Evolutionary conservation across 2,113 vertebrate genomes (phyloP).

Genomic region (Stegostoma tigrinum): DNA sequence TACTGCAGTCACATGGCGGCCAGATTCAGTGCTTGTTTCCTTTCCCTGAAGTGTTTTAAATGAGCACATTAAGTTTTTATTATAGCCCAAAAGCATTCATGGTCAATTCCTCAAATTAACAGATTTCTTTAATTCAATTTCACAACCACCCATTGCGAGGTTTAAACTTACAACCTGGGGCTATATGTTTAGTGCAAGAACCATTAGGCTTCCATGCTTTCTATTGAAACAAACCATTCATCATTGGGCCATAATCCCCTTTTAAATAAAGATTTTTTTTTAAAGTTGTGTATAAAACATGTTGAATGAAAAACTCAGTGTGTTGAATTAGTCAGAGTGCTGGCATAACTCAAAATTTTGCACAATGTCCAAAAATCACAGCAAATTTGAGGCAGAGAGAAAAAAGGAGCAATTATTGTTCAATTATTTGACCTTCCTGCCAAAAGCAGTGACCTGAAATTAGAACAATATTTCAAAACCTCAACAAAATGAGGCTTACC

Average conservation of each 20-base stretch:
- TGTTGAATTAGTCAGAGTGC: background rate
- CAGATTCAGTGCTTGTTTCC: background rate
- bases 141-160: background rate
- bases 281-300: background rate
- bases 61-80: background rate
- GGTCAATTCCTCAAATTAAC: background rate
- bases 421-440: background rate
- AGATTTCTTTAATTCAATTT: background rate
- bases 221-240: background rate
- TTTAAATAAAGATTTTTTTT: background rate
- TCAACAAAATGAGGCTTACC: background rate
- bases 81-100: background rate
- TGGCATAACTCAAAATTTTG: background rate
- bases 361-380: slow-evolving; percentile 1
- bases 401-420: background rate
- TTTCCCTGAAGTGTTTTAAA: background rate
- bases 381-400: background rate
- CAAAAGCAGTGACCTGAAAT: background rate
- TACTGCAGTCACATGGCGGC: background rate
- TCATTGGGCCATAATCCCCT: background rate
- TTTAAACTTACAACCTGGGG: background rate
- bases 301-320: background rate
- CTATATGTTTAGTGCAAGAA: background rate
- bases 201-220: background rate
- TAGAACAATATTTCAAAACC: slow-evolving; percentile 13